Evolutionary conservation across 2,113 vertebrate species (phyloP).

Genomic region (Platysternon megacephalum): DNA sequence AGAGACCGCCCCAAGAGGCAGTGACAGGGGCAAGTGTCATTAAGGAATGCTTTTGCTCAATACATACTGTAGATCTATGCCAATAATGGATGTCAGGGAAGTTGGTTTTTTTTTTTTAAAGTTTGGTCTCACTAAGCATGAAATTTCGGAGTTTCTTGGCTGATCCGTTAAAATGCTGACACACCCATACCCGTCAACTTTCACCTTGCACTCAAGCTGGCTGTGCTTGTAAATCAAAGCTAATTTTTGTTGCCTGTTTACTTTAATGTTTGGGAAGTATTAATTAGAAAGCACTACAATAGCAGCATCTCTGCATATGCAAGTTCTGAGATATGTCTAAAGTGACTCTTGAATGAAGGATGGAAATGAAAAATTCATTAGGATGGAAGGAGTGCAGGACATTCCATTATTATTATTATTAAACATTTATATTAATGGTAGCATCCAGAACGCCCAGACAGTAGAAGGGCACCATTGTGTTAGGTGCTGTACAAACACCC

Average conservation of each 20-base stretch:
- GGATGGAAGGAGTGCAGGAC: neutral
- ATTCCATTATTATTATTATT: conserved; percentile 31
- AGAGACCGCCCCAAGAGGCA: neutral
- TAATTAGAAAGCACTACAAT: conserved; percentile 33
- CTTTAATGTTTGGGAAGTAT: conserved; percentile 37
- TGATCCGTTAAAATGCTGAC: neutral
- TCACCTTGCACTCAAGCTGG: neutral
- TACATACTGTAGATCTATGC: neutral
- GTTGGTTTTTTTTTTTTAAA: neutral
- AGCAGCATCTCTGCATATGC: neutral
- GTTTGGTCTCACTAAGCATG: neutral
- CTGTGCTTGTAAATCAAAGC: neutral
- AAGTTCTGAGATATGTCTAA: neutral
- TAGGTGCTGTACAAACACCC: neutral
- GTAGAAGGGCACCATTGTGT: conserved; percentile 13
- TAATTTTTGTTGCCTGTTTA: neutral
- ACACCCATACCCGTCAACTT: conserved; percentile 8
- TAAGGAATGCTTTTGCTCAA: fast-evolving
- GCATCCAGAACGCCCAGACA: neutral
- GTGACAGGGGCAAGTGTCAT: fast-evolving
- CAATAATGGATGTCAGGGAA: neutral
- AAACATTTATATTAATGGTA: neutral
- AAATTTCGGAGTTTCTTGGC: neutral
- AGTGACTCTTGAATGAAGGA: conserved; percentile 55
- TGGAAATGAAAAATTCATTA: conserved; percentile 43